phyloP scores from a whole-genome alignment of 2,797 vertebrate species.

The Semotilus atromaculatus region DNA sequence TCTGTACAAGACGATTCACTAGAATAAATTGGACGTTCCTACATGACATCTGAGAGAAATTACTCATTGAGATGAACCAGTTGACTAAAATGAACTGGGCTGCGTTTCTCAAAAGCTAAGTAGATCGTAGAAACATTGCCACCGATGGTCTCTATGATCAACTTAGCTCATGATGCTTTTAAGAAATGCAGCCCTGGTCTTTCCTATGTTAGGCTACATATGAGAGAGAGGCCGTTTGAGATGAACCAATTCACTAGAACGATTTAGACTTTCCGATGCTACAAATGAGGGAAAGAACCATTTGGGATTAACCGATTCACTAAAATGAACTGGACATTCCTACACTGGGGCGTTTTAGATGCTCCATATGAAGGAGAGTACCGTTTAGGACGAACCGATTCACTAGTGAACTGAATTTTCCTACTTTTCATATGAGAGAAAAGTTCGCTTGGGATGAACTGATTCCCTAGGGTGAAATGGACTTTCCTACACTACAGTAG shows the following conservation, averaged over 20 bases:
- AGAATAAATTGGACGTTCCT: background rate
- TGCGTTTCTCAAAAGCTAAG: background rate
- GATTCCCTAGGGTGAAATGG: background rate
- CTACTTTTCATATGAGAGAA: background rate
- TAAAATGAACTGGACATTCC: background rate
- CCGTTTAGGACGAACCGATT: background rate
- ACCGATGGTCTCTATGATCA: background rate
- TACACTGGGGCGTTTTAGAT: background rate
- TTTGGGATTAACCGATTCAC: background rate
- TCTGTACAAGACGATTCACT: background rate
- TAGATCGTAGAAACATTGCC: background rate
- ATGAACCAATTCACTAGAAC: background rate
- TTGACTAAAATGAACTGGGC: background rate
- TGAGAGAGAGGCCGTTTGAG: background rate
- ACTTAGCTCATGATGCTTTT: no score
- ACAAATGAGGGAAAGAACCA: background rate
- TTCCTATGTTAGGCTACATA: background rate
- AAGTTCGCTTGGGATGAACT: background rate
- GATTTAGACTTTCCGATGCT: background rate
- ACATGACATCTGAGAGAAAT: background rate
- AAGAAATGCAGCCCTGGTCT: background rate
- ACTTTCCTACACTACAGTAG: background rate
- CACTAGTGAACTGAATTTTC: background rate
- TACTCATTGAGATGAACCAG: background rate
- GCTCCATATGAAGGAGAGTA: background rate